phyloP scores from a whole-genome alignment of 2,113 vertebrate genomes.

The Arvicanthis niloticus region DNA sequence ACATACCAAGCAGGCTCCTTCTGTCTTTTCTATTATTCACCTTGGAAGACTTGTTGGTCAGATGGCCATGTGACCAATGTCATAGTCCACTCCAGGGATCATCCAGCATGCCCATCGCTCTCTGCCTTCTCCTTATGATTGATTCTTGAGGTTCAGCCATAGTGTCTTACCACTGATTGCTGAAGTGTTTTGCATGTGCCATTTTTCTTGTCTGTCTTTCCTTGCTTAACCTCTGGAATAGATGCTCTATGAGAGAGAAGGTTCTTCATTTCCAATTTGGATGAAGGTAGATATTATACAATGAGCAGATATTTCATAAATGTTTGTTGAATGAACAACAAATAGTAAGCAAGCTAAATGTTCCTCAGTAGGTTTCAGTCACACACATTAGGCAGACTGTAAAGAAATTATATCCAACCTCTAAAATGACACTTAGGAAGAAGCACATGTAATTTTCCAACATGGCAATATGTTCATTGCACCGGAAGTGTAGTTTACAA shows the following conservation, averaged over 20 bases:
- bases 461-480: neutral
- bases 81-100: neutral
- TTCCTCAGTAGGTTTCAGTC: neutral
- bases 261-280: neutral
- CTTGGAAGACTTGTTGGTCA: neutral
- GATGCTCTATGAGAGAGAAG: neutral
- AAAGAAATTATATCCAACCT: neutral
- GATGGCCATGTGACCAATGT: neutral
- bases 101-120: neutral
- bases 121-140: neutral
- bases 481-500: neutral
- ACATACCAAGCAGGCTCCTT: neutral
- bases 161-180: neutral
- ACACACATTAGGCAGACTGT: neutral
- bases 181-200: neutral
- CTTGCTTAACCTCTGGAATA: neutral
- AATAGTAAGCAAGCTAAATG: neutral
- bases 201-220: conserved; percentile 44
- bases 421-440: conserved; percentile 45
- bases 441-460: neutral
- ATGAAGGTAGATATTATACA: neutral
- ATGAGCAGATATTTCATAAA: conserved; percentile 12
- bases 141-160: neutral
- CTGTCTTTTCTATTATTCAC: neutral
- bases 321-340: conserved; percentile 32